Base-by-base conservation (phyloP, 2,888 invertebrate species). In the Adela reaumurella region DNA sequence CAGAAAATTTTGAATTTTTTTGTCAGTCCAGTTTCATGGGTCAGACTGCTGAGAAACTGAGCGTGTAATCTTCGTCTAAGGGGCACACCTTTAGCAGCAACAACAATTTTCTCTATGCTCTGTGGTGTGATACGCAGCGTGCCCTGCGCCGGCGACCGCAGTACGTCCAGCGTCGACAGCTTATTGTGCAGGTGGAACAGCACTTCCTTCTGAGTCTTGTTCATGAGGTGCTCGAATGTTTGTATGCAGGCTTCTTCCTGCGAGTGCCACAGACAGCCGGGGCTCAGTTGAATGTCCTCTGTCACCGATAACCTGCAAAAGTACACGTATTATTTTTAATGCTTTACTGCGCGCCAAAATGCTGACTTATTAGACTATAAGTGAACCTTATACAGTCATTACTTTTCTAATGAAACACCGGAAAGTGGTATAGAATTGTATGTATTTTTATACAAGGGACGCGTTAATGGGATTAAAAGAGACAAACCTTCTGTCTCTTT, bases 151-250 rank as follows among this genome's bases (percentile, higher is more conserved):
- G 77, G 77, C n/a, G 78, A 74, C 54, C 65, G 69, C 46, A 70
- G 66, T 0, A 74, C 67, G 17, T 77, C 73, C 2, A 79, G 62
- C 52, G 73, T 77, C 0, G 72, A 70, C 47, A 81, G 53, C 50
- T 76, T 77, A 51, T 77, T 76, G 59, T 81, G 77, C 1, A 81
- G 55, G 47, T 78, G 74, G 41, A 79, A 65, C 71, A 81, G 70
- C 3, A 81, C 77, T 55, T 82, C 81, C 49, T 78, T 78, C 55
- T 79, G 78, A 0, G 76, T 70, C 51, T 79, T 78, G 55, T 78
- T 72, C 53, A 81, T 70, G 69, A 81, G 72, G 54, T 78, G 64
- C 52, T 81, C 78, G 46, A 71, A 74, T 0, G 71, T 74, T 52
- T 77, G 74, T 0, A 63, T 50, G 56, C 74, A 71, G 0, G 63